Base-by-base conservation (phyloP, 2,888 invertebrate genomes). In the Aquatica leii region DNA sequence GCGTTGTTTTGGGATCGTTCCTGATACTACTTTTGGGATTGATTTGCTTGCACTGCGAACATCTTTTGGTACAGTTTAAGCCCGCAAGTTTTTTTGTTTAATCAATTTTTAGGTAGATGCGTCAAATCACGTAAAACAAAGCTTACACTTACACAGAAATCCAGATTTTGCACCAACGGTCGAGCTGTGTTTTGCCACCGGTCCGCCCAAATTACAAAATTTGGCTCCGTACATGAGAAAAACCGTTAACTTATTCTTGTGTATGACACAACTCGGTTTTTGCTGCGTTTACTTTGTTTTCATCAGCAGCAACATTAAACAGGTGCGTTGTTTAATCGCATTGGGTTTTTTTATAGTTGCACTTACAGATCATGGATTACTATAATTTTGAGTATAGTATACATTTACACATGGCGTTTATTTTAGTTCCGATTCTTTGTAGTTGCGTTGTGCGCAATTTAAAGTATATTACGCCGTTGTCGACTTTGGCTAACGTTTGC, bases 261-360 rank as follows among this genome's bases (percentile, higher is more conserved):
- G 95, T 80, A 85, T 97, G 61, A 98, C 98, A n/a, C 98, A 98
- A 83, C 84, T 98, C 65, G 98, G 98, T 64, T 98, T 98, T 83
- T 98, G 98, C 81, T 97, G 97, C 80, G 94, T 98, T 21, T 98
- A 98, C 82, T 93, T 97, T 75, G 94, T 98, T 14, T 98, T 98
- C 80, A 93, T 98, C 70, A 91, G 96, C 8, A 89, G 90, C 66
- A 97, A 95, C 80, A 79, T 94, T 65, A 86, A 92, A 81, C 88
- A 91, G 87, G 93, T 92, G 77, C 78, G 49, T 52, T 6, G 31
- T 37, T 14, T n/a, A n/a, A n/a, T n/a, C n/a, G n/a, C n/a, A n/a
- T n/a, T n/a, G n/a, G n/a, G n/a, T 63, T 2, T 12, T 15, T 9
- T 15, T 43, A n/a, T n/a, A n/a, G n/a, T n/a, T n/a, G n/a, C n/a